phyloP scores from a whole-genome alignment of 1,140 invertebrate species.

The Phortica variegata region DNA sequence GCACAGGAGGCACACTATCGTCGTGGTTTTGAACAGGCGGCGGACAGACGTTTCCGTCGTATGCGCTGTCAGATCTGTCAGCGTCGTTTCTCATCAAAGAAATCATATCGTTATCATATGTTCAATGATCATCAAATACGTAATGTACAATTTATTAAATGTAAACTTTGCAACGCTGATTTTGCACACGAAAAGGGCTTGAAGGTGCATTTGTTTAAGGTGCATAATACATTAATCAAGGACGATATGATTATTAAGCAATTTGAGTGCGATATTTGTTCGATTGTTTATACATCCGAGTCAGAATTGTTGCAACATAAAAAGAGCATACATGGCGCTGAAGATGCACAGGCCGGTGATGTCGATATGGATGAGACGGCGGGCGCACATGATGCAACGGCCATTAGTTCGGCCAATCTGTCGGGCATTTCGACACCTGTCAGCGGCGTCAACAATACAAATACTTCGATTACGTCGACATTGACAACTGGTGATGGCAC shows the following conservation, averaged over 20 bases:
- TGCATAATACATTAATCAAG: slow-evolving; percentile 45
- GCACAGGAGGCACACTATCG: slow-evolving; percentile 4
- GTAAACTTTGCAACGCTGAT: slow-evolving; percentile 51
- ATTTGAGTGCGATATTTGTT: slow-evolving; percentile 55
- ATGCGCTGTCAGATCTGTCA: slow-evolving; percentile 56
- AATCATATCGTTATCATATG: slow-evolving; percentile 55
- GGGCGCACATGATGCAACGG: not conserved
- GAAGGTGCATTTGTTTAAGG: slow-evolving; percentile 56
- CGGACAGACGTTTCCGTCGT: slow-evolving; percentile 47
- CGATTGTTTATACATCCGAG: slow-evolving; percentile 49
- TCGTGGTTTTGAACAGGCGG: slow-evolving; percentile 43
- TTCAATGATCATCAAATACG: slow-evolving; percentile 54
- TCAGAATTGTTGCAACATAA: slow-evolving; percentile 44
- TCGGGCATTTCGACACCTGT: slow-evolving; percentile 10
- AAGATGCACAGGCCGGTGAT: slow-evolving; percentile 18
- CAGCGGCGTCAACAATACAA: slow-evolving; percentile 5
- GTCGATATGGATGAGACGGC: slow-evolving; percentile 4
- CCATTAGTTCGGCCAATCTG: not conserved
- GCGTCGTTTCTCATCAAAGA: slow-evolving; percentile 51
- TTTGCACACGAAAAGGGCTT: slow-evolving; percentile 56
- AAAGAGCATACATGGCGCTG: slow-evolving; percentile 25
- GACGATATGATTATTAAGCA: slow-evolving; percentile 51
- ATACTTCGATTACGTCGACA: not conserved
- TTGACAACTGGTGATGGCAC: slow-evolving; percentile 7
- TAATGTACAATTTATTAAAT: slow-evolving; percentile 55